A percentile compares a stretch with the other conserved stretches of the same genome.
Evolutionary conservation across 2,888 invertebrate genomes (phyloP).

Genomic region (Clistopyga incitator): DNA sequence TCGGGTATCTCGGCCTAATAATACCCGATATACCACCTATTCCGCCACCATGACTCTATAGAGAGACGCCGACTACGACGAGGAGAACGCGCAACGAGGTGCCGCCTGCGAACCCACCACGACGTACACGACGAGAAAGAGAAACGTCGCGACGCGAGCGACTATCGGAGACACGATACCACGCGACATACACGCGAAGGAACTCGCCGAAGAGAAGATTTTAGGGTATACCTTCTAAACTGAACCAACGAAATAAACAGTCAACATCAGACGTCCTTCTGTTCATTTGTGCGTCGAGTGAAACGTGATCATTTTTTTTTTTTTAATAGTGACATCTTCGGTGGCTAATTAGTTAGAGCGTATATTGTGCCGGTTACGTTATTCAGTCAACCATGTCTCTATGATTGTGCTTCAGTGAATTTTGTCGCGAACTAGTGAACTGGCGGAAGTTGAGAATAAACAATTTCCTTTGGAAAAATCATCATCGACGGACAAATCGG

Average conservation of each 20-base stretch:
- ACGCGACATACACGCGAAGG: constrained; percentile 64
- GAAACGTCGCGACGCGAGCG: constrained; percentile 45
- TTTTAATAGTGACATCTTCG: not conserved
- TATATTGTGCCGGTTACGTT: constrained; percentile 5
- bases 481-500: not conserved
- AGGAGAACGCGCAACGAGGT: constrained; percentile 74
- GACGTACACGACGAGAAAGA: constrained; percentile 42
- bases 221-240: not conserved
- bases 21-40: constrained; percentile 81
- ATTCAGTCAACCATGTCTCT: constrained; percentile 1
- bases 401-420: constrained; percentile 22
- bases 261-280: not conserved
- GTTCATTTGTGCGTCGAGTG: constrained; percentile 3
- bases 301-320: constrained; percentile 11
- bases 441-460: not conserved
- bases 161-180: constrained; percentile 54
- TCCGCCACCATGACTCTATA: constrained; percentile 82
- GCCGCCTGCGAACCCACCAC: constrained; percentile 71
- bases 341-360: not conserved
- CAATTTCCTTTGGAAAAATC: not conserved
- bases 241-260: not conserved
- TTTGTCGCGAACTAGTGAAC: not conserved
- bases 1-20: constrained; percentile 76
- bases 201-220: constrained; percentile 23
- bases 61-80: constrained; percentile 68